Conservation (phyloP, 2,888 invertebrate species). For the Amphipyra tragopoginis region DNA sequence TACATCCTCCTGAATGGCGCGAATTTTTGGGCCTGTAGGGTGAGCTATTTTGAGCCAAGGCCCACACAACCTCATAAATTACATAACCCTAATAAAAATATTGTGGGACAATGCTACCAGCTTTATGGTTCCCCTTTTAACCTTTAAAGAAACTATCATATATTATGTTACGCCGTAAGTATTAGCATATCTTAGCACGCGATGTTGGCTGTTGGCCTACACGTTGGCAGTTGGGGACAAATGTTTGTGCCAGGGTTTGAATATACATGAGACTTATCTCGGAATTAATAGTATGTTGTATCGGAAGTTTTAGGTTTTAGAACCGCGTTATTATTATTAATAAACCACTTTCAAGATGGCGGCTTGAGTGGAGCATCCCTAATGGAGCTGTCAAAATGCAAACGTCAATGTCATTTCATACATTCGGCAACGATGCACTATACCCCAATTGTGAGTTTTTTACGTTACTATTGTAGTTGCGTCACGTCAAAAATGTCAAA, state of each 20-base stretch:
- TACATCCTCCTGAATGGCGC: no score
- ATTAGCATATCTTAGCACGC: constrained; percentile 72
- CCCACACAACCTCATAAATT: constrained; percentile 16
- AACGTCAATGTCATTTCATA: no score
- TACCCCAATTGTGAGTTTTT: no score
- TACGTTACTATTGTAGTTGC: no score
- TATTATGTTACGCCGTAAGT: constrained; percentile 37
- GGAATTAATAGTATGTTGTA: constrained; percentile 4
- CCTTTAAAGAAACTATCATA: constrained; percentile 59
- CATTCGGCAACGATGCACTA: no score
- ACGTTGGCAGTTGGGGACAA: constrained; percentile 38
- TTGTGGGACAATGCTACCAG: constrained; percentile 17
- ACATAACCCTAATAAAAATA: constrained; percentile 19
- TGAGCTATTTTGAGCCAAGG: constrained; percentile 34
- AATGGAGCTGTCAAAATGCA: no score
- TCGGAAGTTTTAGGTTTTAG: constrained; percentile 2
- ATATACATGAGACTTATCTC: constrained; percentile 3
- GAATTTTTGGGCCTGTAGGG: no score
- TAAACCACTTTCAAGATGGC: no score
- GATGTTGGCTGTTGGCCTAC: constrained; percentile 48
- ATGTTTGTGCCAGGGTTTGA: constrained; percentile 38
- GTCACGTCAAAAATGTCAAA: no score
- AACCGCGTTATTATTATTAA: no score
- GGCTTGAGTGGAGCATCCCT: no score
- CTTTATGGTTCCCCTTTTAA: constrained; percentile 48